Conservation (phyloP, 2,888 invertebrate species). For the Argyresthia albistria region DNA sequence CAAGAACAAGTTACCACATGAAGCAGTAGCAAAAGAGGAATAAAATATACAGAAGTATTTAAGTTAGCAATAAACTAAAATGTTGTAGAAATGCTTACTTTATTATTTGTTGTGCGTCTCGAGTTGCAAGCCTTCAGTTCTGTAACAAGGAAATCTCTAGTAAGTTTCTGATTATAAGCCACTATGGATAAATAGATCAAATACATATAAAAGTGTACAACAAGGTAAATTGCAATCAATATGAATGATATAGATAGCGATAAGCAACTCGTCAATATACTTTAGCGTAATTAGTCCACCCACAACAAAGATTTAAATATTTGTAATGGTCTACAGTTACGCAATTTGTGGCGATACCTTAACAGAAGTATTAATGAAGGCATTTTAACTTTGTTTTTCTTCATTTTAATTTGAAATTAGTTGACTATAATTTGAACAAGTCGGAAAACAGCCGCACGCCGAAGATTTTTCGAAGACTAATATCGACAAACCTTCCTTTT, state of each 20-base stretch:
- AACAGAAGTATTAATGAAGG: background rate
- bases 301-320: constrained; percentile 1
- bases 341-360: background rate
- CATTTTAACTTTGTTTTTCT: background rate
- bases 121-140: background rate
- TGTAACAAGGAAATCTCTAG: background rate
- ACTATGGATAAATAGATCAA: background rate
- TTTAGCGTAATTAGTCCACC: constrained; percentile 9
- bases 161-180: background rate
- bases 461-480: background rate
- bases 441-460: background rate
- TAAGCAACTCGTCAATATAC: background rate
- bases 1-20: background rate
- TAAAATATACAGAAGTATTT: too few relatives aligned
- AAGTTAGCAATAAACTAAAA: too few relatives aligned
- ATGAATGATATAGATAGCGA: background rate
- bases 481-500: background rate
- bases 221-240: constrained; percentile 1
- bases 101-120: background rate
- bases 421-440: background rate
- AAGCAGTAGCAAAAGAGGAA: too few relatives aligned
- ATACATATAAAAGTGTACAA: background rate
- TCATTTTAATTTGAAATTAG: background rate
- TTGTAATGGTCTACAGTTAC: constrained; percentile 7
- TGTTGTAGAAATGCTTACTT: too few relatives aligned